Percentiles rank a stretch among this genome's conserved stretches.
Conservation (phyloP, 2,797 vertebrate genomes). For the Decapterus maruadsi region DNA sequence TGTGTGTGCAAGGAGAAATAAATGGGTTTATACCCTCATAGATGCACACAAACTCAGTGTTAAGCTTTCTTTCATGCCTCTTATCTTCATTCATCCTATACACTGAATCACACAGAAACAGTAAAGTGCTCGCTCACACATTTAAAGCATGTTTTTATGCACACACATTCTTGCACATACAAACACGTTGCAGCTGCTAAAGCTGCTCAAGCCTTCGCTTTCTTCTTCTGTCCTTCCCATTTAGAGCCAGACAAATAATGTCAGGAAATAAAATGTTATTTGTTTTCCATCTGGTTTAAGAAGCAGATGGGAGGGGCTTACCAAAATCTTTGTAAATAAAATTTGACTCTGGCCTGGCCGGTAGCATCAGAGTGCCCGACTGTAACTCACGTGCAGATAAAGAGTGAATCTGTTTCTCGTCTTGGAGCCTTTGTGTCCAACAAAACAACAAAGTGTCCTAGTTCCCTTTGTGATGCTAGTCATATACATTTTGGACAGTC, state of each 20-base stretch:
- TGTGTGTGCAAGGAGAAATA: constrained; percentile 27
- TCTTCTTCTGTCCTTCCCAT: not conserved
- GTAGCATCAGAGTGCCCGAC: not conserved
- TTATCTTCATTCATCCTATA: constrained; percentile 48
- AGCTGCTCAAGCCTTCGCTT: constrained; percentile 2
- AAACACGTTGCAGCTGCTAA: constrained; percentile 15
- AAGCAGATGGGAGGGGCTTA: not conserved
- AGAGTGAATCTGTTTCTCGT: constrained; percentile 8
- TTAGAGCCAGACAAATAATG: not conserved
- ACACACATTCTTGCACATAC: not conserved
- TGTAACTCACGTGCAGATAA: not conserved
- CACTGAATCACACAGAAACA: not conserved
- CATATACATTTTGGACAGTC: not conserved
- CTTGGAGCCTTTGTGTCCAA: not conserved
- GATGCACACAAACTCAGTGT: constrained; percentile 21
- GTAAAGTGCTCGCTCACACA: not conserved
- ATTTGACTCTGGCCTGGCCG: constrained; percentile 15
- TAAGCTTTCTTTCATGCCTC: constrained; percentile 29
- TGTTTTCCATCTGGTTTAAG: not conserved
- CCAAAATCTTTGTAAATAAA: constrained; percentile 3
- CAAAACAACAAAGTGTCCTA: not conserved
- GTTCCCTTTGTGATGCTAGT: constrained; percentile 2
- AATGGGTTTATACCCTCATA: constrained; percentile 22
- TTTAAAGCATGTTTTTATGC: constrained; percentile 1
- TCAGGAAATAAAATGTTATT: constrained; percentile 2